phyloP scores from a whole-genome alignment of 2,888 invertebrate genomes.

The Mimas tiliae region DNA sequence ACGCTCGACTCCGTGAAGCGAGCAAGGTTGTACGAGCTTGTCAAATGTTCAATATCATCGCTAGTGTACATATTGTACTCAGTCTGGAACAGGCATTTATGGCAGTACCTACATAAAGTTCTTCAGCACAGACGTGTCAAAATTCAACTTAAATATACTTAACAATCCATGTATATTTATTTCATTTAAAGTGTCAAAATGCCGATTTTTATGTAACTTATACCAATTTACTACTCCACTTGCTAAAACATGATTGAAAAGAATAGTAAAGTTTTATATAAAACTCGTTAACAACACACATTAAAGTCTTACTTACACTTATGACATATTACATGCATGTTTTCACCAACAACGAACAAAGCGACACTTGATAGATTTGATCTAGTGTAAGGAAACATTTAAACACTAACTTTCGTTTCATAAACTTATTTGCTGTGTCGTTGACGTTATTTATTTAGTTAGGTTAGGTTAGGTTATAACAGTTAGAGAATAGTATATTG shows the following conservation, averaged over 20 bases:
- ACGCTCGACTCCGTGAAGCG: neutral
- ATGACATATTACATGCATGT: neutral
- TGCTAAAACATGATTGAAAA: neutral
- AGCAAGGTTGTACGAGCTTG: neutral
- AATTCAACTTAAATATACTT: neutral
- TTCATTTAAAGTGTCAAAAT: neutral
- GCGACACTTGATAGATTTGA: neutral
- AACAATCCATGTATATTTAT: neutral
- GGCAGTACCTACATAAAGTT: neutral
- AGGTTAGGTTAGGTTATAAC: no score
- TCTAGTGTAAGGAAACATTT: no score
- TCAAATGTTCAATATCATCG: neutral
- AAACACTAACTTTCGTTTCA: no score
- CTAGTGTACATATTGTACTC: slow-evolving; percentile 15
- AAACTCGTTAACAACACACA: neutral
- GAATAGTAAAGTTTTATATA: neutral
- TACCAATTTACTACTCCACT: neutral
- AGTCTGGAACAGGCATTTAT: neutral
- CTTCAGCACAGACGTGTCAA: neutral
- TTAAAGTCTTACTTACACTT: neutral
- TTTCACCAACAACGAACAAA: neutral
- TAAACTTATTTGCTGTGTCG: no score
- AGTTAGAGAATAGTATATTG: no score
- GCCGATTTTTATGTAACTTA: neutral
- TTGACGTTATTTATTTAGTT: neutral